Evolutionary conservation across 2,888 invertebrate species (phyloP).

Genomic region (Conistra vaccinii): DNA sequence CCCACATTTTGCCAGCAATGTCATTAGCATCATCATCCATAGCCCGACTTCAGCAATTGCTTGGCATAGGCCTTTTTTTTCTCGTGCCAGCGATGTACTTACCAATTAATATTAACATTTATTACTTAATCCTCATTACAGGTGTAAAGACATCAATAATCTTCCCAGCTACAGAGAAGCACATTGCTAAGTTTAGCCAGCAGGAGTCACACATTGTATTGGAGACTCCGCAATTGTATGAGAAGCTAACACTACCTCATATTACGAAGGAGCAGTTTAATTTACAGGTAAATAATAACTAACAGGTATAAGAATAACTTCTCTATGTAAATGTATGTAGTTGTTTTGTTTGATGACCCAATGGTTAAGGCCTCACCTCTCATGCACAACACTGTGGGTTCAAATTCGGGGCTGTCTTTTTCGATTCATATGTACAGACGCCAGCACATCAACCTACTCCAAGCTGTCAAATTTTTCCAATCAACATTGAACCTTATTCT

Average conservation of each 20-base stretch:
- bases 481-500: no score
- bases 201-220: constrained; percentile 94
- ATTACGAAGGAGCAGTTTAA: constrained; percentile 94
- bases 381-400: no score
- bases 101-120: background rate
- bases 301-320: no score
- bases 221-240: constrained; percentile 96
- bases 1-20: background rate
- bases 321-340: no score
- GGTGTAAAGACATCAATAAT: constrained; percentile 97
- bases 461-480: no score
- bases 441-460: no score
- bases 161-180: constrained; percentile 98
- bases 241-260: constrained; percentile 94
- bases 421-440: no score
- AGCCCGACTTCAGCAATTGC: background rate
- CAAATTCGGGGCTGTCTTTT: no score
- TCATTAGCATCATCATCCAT: no score
- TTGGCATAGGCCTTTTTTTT: background rate
- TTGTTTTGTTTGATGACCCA: no score
- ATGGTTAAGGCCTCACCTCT: no score
- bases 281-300: constrained; percentile 94
- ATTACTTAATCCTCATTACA: constrained; percentile 80
- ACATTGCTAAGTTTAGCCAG: constrained; percentile 95
- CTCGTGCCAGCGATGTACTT: background rate